Evolutionary conservation across 2,888 invertebrate genomes (phyloP).

Genomic region (Hanleya hanleyi): DNA sequence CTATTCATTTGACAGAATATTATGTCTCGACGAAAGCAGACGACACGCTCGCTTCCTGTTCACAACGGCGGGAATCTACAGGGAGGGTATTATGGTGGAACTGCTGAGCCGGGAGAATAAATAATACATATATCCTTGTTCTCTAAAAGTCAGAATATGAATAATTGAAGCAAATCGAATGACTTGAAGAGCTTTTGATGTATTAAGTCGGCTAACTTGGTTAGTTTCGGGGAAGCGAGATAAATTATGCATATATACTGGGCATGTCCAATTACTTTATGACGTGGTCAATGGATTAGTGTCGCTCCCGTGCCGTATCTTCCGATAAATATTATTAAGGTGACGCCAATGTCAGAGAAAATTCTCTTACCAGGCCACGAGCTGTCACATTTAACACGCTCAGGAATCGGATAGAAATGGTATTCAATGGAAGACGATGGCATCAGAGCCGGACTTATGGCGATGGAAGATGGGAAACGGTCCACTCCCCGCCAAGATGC

Average conservation of each 20-base stretch:
- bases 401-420: neutral
- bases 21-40: neutral
- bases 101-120: neutral
- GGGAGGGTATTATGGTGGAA: slow-evolving; percentile 3
- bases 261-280: slow-evolving; percentile 63
- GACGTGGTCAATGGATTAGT: slow-evolving; percentile 54
- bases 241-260: slow-evolving; percentile 61
- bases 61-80: neutral
- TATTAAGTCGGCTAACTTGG: slow-evolving; percentile 53
- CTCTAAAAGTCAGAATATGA: neutral
- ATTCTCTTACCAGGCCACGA: neutral
- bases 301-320: neutral
- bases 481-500: neutral
- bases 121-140: neutral
- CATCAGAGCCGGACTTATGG: neutral
- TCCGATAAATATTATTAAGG: slow-evolving; percentile 7
- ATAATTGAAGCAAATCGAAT: slow-evolving; percentile 10
- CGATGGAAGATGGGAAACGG: neutral
- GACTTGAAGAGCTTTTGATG: slow-evolving; percentile 12
- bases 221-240: slow-evolving; percentile 47
- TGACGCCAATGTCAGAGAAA: neutral
- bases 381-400: neutral
- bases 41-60: neutral
- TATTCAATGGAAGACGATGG: neutral
- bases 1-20: neutral